Conservation (phyloP, 2,797 vertebrate species). For the Mastacembelus armatus region DNA sequence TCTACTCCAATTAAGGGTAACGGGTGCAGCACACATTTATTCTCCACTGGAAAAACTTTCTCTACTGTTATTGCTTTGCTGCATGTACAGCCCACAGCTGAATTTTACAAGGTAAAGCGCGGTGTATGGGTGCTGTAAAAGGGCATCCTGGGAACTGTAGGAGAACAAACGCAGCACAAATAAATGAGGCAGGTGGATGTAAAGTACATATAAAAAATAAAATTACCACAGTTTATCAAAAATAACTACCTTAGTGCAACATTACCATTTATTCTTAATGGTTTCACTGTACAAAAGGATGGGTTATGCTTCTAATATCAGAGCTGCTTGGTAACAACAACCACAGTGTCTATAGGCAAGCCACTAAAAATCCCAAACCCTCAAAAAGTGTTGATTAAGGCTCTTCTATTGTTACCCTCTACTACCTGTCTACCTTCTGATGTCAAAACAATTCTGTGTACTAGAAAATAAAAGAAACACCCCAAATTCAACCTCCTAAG, state of each 20-base stretch:
- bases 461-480: neutral
- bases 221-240: slow-evolving; percentile 4
- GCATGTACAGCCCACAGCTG: slow-evolving; percentile 22
- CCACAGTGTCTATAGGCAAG: neutral
- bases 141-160: slow-evolving; percentile 25
- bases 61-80: slow-evolving; percentile 40
- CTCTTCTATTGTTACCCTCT: neutral
- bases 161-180: neutral
- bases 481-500: too few relatives aligned
- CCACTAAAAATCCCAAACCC: neutral
- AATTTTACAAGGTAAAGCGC: slow-evolving; percentile 3
- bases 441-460: neutral
- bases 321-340: neutral
- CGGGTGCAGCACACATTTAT: slow-evolving; percentile 15
- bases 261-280: slow-evolving; percentile 8
- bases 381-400: neutral
- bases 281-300: neutral
- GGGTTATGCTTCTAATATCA: slow-evolving; percentile 11
- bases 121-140: slow-evolving; percentile 4
- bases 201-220: neutral
- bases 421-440: too few relatives aligned
- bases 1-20: neutral
- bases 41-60: slow-evolving; percentile 15
- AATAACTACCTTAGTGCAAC: neutral
- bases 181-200: neutral